Percentiles rank a stretch among this genome's conserved stretches.
These are phyloP conservation scores for Cyprinodon variegatus DNA, from an alignment of 2,113 vertebrate genomes.

Conservation along the genomic window DNA sequence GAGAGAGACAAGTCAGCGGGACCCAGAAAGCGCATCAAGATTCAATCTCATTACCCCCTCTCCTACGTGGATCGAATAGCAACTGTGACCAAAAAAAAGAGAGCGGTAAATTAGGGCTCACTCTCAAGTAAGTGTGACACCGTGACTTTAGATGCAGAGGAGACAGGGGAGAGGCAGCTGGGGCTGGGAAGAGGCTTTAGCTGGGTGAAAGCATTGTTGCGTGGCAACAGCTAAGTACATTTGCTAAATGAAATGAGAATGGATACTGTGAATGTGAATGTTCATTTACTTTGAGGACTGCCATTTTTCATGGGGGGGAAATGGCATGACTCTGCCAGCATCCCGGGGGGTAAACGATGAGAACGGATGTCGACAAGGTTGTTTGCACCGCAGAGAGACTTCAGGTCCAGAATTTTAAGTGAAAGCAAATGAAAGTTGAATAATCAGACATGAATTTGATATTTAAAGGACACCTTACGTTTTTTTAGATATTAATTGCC, in stretches of 20 bases:
- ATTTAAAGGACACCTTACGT: slow-evolving; percentile 40
- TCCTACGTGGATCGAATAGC: slow-evolving; percentile 71
- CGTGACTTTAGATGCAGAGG: slow-evolving; percentile 64
- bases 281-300: slow-evolving; percentile 70
- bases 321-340: slow-evolving; percentile 31
- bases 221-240: slow-evolving; percentile 81
- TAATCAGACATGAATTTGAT: slow-evolving; percentile 34
- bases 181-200: slow-evolving; percentile 28
- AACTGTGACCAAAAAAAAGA: slow-evolving; percentile 51
- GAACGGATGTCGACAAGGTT: slow-evolving; percentile 54
- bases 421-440: slow-evolving; percentile 27
- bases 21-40: slow-evolving; percentile 64
- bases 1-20: slow-evolving; percentile 52
- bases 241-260: slow-evolving; percentile 73
- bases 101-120: slow-evolving; percentile 58
- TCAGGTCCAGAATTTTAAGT: slow-evolving; percentile 40
- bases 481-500: not conserved
- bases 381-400: slow-evolving; percentile 44
- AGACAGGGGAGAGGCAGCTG: slow-evolving; percentile 33
- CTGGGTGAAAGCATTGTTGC: slow-evolving; percentile 69
- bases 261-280: slow-evolving; percentile 70
- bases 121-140: slow-evolving; percentile 70
- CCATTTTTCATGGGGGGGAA: slow-evolving; percentile 51
- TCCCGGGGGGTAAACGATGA: slow-evolving; percentile 62
- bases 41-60: slow-evolving; percentile 77